phyloP scores from a whole-genome alignment of 2,888 invertebrate species.

The Torymus auratus region DNA sequence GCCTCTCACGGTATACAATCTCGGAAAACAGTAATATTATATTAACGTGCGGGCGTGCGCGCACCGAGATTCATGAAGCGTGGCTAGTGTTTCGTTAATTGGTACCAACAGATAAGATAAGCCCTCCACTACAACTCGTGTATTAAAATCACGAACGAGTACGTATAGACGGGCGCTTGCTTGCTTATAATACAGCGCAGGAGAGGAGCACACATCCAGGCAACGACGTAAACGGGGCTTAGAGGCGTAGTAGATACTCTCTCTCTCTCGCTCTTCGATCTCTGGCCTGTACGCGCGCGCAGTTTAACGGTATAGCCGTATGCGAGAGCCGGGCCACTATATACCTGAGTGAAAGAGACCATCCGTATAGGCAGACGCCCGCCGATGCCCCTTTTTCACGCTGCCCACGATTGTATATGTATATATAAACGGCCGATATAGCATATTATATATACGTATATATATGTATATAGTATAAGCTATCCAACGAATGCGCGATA shows the following conservation, averaged over 20 bases:
- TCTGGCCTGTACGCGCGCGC: slow-evolving; percentile 1
- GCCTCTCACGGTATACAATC: too few relatives aligned
- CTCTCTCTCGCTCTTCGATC: too few relatives aligned
- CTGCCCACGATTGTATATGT: background rate
- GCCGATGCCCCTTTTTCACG: slow-evolving; percentile 27
- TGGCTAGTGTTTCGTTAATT: slow-evolving; percentile 31
- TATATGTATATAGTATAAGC: slow-evolving; percentile 5
- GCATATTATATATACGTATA: too few relatives aligned
- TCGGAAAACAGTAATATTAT: background rate
- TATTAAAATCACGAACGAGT: background rate
- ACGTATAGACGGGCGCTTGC: too few relatives aligned
- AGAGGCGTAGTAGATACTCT: slow-evolving; percentile 17
- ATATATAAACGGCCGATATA: background rate
- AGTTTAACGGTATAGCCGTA: slow-evolving; percentile 40
- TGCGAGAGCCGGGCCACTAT: background rate
- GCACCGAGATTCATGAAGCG: slow-evolving; percentile 22
- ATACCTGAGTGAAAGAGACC: slow-evolving; percentile 14
- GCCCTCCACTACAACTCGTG: background rate
- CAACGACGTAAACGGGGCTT: slow-evolving; percentile 2
- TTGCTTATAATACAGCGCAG: background rate
- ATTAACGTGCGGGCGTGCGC: background rate
- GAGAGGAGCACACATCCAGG: background rate
- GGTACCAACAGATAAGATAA: slow-evolving; percentile 24
- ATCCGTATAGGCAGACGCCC: background rate
- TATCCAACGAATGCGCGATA: slow-evolving; percentile 29